Conservation (phyloP, 2,888 invertebrate genomes). For the Colletes collaris region DNA sequence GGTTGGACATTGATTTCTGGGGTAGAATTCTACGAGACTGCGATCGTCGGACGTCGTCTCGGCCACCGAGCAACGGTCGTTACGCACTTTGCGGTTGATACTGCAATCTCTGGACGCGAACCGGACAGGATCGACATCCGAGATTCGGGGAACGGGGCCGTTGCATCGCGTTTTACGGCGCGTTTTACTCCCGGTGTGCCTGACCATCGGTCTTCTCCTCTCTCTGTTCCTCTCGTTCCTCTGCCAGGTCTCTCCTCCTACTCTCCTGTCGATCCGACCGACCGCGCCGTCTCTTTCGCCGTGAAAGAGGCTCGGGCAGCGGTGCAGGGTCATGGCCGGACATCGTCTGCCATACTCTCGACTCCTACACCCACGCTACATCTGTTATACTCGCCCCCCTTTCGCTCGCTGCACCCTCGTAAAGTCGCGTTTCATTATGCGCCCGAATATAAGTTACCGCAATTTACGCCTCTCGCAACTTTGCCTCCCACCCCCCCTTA, state of each 20-base stretch:
- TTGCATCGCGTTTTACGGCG: conserved; percentile 69
- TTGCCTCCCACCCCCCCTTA: background rate
- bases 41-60: conserved; percentile 11
- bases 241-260: conserved; percentile 41
- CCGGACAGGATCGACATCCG: conserved; percentile 62
- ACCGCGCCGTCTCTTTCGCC: conserved; percentile 60
- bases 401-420: conserved; percentile 69
- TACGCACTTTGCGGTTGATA: conserved; percentile 56
- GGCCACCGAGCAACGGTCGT: conserved; percentile 26
- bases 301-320: conserved; percentile 69
- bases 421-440: conserved; percentile 73
- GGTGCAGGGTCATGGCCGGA: conserved; percentile 82
- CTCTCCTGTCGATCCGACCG: conserved; percentile 56
- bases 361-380: conserved; percentile 76
- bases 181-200: conserved; percentile 72
- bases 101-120: conserved; percentile 54
- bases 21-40: too few relatives aligned
- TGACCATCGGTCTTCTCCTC: conserved; percentile 69
- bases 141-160: conserved; percentile 64
- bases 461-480: conserved; percentile 61
- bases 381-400: conserved; percentile 69
- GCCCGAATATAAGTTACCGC: conserved; percentile 71
- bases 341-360: conserved; percentile 80
- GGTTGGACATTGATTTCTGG: too few relatives aligned
- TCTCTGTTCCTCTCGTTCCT: background rate